Evolutionary conservation across 2,888 invertebrate genomes (phyloP).

Genomic region (Catonia carolina): DNA sequence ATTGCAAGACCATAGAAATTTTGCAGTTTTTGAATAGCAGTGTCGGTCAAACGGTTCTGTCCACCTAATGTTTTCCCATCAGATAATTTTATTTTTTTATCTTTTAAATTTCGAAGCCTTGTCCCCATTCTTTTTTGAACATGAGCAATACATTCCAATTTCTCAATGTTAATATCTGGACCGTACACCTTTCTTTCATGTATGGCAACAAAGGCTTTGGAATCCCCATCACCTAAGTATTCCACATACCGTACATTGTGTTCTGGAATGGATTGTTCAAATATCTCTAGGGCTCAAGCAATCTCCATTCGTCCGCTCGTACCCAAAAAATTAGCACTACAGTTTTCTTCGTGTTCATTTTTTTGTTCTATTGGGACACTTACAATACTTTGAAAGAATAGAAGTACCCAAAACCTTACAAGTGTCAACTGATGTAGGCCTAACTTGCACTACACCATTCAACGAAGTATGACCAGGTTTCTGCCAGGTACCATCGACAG

Average conservation of each 20-base stretch:
- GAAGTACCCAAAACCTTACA: constrained; percentile 26
- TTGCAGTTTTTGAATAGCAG: constrained; percentile 10
- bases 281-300: constrained; percentile 22
- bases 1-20: constrained; percentile 17
- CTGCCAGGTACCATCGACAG: too few species aligned
- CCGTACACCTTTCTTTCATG: constrained; percentile 12
- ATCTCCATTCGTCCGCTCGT: constrained; percentile 29
- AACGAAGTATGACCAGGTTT: constrained; percentile 27
- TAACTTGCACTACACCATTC: constrained; percentile 28
- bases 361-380: constrained; percentile 21
- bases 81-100: not conserved
- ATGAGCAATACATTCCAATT: constrained; percentile 17
- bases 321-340: constrained; percentile 25
- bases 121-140: constrained; percentile 15
- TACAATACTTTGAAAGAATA: constrained; percentile 26
- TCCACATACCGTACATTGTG: constrained; percentile 24
- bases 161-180: not conserved
- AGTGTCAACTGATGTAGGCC: constrained; percentile 25
- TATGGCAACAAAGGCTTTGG: constrained; percentile 6
- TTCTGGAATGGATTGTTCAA: constrained; percentile 20
- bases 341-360: constrained; percentile 22
- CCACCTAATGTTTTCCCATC: not conserved
- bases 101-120: constrained; percentile 6
- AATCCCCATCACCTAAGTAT: constrained; percentile 26
- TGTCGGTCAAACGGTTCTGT: constrained; percentile 4